phyloP scores from a whole-genome alignment of 2,113 vertebrate genomes.

The Anhinga rufa region DNA sequence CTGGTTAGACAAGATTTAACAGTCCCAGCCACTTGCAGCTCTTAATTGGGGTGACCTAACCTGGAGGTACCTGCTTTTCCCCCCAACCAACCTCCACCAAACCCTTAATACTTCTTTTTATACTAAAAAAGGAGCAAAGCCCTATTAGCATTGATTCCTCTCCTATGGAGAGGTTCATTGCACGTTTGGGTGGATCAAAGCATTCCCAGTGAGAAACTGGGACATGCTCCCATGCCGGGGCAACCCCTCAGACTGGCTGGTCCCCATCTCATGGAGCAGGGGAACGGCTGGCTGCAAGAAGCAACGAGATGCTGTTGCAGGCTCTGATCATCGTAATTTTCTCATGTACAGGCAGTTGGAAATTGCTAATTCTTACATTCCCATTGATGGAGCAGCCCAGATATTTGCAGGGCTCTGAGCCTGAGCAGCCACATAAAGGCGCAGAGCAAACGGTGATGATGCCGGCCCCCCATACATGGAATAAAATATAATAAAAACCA shows the following conservation, averaged over 20 bases:
- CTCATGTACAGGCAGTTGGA: neutral
- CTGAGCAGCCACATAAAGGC: fast-evolving
- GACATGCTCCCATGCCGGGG: fast-evolving
- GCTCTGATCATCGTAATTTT: neutral
- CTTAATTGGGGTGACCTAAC: neutral
- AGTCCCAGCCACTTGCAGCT: neutral
- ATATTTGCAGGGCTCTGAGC: neutral
- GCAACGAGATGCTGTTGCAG: neutral
- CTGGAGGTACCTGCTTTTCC: neutral
- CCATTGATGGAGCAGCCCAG: neutral
- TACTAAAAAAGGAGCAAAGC: neutral
- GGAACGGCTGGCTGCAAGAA: neutral
- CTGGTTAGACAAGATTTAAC: neutral
- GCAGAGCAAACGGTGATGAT: neutral
- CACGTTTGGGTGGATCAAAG: neutral
- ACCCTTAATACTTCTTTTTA: neutral
- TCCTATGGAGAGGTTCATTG: neutral
- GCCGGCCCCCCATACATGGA: fast-evolving
- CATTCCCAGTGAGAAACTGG: neutral
- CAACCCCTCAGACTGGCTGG: fast-evolving
- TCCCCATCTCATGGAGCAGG: fast-evolving
- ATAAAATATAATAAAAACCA: neutral
- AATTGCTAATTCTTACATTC: neutral
- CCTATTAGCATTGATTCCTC: fast-evolving
- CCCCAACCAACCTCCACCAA: neutral